Evolutionary conservation across 2,797 vertebrate genomes (phyloP).

Genomic region (Babyrousa celebensis): DNA sequence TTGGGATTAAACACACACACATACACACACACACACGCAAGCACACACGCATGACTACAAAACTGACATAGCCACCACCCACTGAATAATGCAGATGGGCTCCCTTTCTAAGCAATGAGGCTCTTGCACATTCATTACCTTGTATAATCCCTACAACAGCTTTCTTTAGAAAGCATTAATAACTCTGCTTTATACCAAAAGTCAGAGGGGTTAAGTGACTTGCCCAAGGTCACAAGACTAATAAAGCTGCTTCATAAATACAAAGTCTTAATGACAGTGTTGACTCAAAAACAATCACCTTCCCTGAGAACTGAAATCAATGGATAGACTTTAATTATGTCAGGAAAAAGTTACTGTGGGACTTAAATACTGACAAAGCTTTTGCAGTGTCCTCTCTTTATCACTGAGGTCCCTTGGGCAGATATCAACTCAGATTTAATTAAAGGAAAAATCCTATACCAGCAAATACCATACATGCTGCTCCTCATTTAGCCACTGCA

Average conservation of each 20-base stretch:
- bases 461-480: neutral
- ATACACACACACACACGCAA: neutral
- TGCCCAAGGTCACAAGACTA: slow-evolving; percentile 67
- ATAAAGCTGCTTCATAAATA: slow-evolving; percentile 60
- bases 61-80: neutral
- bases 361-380: slow-evolving; percentile 71
- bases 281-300: slow-evolving; percentile 61
- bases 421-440: slow-evolving; percentile 77
- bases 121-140: neutral
- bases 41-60: neutral
- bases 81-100: neutral
- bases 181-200: slow-evolving; percentile 62
- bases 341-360: slow-evolving; percentile 54
- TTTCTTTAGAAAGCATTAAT: slow-evolving; percentile 61
- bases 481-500: slow-evolving; percentile 32
- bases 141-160: slow-evolving; percentile 20
- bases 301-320: slow-evolving; percentile 67
- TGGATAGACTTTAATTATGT: slow-evolving; percentile 73
- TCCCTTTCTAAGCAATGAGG: neutral
- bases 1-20: neutral
- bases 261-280: slow-evolving; percentile 33
- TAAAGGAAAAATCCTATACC: slow-evolving; percentile 68
- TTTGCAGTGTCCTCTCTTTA: slow-evolving; percentile 51
- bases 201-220: slow-evolving; percentile 72
- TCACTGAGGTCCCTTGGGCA: slow-evolving; percentile 51